phyloP scores from a whole-genome alignment of 2,797 vertebrate species.

The Taenioides sp. region DNA sequence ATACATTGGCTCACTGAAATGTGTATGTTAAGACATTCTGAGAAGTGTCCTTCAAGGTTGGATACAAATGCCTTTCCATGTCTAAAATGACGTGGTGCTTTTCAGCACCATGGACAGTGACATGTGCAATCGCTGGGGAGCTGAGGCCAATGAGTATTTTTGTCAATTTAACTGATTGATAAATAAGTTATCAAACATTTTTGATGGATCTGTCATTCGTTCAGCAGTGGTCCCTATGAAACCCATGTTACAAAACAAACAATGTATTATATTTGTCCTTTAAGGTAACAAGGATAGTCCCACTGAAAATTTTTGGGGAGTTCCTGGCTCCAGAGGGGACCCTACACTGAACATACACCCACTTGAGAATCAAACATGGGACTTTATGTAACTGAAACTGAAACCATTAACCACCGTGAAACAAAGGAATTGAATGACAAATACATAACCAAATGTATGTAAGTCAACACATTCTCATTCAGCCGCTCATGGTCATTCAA shows the following conservation, averaged over 20 bases:
- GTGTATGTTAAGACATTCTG: not conserved
- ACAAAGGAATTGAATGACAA: not conserved
- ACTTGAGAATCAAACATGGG: not conserved
- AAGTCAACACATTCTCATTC: not conserved
- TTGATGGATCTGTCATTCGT: not conserved
- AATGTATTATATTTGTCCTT: not conserved
- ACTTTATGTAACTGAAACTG: not conserved
- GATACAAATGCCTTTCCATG: not conserved
- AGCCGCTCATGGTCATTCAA: not conserved
- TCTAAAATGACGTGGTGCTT: not conserved
- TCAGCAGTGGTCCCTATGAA: not conserved
- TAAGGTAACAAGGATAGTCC: not conserved
- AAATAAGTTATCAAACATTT: not conserved
- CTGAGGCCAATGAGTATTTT: not conserved
- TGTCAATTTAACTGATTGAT: not conserved
- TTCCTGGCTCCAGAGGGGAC: not conserved
- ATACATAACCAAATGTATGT: too few species aligned
- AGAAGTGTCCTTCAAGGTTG: not conserved
- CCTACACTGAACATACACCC: not conserved
- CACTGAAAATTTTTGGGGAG: not conserved
- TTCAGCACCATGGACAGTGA: slow-evolving; percentile 25
- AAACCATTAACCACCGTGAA: not conserved
- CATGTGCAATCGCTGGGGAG: not conserved
- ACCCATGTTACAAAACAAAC: not conserved
- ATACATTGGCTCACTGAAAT: not conserved